Conservation (phyloP, 37 sponge, comb jelly and placozoan species). For the Ianthella basta region DNA sequence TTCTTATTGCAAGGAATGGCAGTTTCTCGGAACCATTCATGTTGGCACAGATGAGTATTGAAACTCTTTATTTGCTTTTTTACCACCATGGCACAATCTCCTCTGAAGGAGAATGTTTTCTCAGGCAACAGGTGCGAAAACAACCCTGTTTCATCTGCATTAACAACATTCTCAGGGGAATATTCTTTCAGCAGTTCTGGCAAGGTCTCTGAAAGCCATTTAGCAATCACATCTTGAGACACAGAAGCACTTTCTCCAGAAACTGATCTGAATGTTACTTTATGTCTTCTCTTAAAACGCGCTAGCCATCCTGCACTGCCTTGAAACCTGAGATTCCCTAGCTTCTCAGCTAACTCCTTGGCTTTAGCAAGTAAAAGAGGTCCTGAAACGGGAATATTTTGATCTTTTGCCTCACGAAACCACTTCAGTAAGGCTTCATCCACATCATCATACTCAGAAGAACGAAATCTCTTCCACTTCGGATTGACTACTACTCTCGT, state of each 20-base stretch:
- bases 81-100: neutral
- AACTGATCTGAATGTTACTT: neutral
- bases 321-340: neutral
- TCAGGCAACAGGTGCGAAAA: conserved; percentile 24
- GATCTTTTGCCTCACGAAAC: neutral
- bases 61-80: conserved; percentile 25
- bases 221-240: neutral
- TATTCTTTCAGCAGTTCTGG: neutral
- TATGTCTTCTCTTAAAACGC: conserved; percentile 20
- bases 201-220: neutral
- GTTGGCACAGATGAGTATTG: conserved; percentile 27
- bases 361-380: conserved; percentile 20
- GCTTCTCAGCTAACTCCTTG: neutral
- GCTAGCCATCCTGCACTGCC: neutral
- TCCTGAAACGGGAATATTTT: conserved; percentile 6
- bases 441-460: conserved; percentile 20
- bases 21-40: conserved; percentile 35
- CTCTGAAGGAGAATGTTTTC: conserved; percentile 16
- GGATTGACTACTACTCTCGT: neutral
- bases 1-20: conserved; percentile 20
- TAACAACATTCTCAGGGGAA: neutral
- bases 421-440: conserved; percentile 18
- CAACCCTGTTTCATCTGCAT: conserved; percentile 28
- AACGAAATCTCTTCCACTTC: conserved; percentile 2
- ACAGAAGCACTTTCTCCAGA: conserved; percentile 19